Evolutionary conservation across 2,113 vertebrate species (phyloP).

Genomic region (Anseranas semipalmata): DNA sequence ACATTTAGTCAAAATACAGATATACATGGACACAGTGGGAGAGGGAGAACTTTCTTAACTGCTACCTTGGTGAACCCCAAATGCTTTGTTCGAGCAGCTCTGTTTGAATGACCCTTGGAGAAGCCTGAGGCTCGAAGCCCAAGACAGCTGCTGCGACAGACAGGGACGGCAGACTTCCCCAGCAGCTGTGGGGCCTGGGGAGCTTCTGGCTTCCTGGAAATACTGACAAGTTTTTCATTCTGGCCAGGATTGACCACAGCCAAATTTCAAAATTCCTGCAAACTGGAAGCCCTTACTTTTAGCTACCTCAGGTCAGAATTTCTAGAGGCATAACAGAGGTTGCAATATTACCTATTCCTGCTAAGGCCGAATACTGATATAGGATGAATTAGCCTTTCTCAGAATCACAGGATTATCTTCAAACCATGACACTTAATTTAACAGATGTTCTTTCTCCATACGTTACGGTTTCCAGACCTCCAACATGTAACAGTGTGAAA

Average conservation of each 20-base stretch:
- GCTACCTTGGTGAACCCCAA: background rate
- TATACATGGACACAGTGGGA: background rate
- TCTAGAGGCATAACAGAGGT: background rate
- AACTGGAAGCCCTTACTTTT: background rate
- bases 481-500: background rate
- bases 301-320: background rate
- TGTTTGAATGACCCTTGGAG: background rate
- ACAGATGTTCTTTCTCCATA: background rate
- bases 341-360: background rate
- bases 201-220: constrained; percentile 55
- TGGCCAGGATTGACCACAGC: background rate
- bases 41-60: background rate
- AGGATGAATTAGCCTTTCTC: background rate
- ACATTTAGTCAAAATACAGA: background rate
- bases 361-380: background rate
- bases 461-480: background rate
- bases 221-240: constrained; percentile 20
- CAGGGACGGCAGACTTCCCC: background rate
- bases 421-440: background rate
- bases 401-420: background rate
- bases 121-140: background rate
- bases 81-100: background rate
- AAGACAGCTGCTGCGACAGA: background rate
- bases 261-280: background rate
- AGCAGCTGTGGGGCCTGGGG: constrained; percentile 26